These are phyloP conservation scores for Marronus borbonicus DNA, from an alignment of 2,888 invertebrate genomes.

Conservation along the genomic window DNA sequence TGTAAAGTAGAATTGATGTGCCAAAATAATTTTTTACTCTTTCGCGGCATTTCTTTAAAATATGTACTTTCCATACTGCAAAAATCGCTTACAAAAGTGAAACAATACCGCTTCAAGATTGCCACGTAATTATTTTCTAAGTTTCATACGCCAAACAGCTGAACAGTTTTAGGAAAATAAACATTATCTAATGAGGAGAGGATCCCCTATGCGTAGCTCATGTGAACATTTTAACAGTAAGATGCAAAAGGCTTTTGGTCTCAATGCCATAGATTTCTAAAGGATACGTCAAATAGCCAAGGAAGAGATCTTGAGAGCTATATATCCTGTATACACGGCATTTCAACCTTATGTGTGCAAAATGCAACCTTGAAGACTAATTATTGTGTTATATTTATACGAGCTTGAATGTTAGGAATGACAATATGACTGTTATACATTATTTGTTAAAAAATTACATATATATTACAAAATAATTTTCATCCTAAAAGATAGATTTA, in stretches of 20 bases:
- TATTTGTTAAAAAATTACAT: conserved; percentile 26
- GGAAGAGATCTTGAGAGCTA: conserved; percentile 21
- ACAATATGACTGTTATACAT: conserved; percentile 48
- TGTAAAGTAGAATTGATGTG: conserved; percentile 24
- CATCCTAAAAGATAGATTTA: conserved; percentile 35
- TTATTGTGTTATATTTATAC: conserved; percentile 47
- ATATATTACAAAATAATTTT: conserved; percentile 27
- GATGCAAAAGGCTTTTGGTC: no score
- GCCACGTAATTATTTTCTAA: no score
- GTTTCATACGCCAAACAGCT: no score
- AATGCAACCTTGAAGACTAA: conserved; percentile 49
- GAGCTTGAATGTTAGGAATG: conserved; percentile 52
- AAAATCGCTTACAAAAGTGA: background rate
- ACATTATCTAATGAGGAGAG: no score
- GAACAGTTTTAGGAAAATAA: no score
- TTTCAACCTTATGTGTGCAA: conserved; percentile 39
- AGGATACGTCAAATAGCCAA: conserved; percentile 14
- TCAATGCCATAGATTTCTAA: conserved; percentile 4
- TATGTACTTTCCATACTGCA: background rate
- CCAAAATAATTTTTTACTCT: conserved; percentile 29
- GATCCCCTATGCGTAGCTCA: no score
- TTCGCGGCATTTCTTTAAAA: conserved; percentile 4
- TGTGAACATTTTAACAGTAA: no score
- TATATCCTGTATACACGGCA: conserved; percentile 11
- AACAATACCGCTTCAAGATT: no score